Evolutionary conservation across 92 coral and sea anemone species (phyloP).

Genomic region (Chrysogorgia sp.): DNA sequence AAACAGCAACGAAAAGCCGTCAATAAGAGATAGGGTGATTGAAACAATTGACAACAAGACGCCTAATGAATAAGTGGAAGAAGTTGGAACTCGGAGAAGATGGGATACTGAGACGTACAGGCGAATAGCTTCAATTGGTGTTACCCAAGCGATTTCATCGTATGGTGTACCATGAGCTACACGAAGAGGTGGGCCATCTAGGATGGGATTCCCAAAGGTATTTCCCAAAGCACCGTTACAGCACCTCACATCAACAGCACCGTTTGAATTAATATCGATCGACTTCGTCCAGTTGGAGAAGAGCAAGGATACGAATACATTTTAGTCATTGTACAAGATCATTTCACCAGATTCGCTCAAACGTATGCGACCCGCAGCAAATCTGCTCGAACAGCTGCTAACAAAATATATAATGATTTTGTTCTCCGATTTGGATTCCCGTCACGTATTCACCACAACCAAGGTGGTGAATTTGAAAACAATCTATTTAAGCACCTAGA

Average conservation of each 20-base stretch:
- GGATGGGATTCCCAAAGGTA: constrained; percentile 45
- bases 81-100: constrained; percentile 60
- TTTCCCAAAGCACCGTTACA: constrained; percentile 26
- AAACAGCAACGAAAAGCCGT: constrained; percentile 5
- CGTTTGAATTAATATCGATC: constrained; percentile 26
- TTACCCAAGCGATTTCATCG: constrained; percentile 52
- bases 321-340: constrained; percentile 23
- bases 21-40: constrained; percentile 28
- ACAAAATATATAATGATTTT: constrained; percentile 21
- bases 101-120: constrained; percentile 57
- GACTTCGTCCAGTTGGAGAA: constrained; percentile 33
- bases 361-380: constrained; percentile 28
- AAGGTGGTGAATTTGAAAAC: constrained; percentile 34
- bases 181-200: constrained; percentile 65
- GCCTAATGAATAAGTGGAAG: constrained; percentile 66
- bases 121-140: constrained; percentile 51
- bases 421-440: constrained; percentile 25
- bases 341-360: constrained; percentile 9
- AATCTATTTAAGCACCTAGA: constrained; percentile 8
- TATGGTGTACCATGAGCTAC: constrained; percentile 58
- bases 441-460: constrained; percentile 25
- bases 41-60: constrained; percentile 44
- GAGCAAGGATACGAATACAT: constrained; percentile 30
- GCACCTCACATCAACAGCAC: constrained; percentile 30
- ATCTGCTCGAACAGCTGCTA: constrained; percentile 15